Evolutionary conservation across 2,113 vertebrate genomes (phyloP).

Genomic region (Tragelaphus scriptus): DNA sequence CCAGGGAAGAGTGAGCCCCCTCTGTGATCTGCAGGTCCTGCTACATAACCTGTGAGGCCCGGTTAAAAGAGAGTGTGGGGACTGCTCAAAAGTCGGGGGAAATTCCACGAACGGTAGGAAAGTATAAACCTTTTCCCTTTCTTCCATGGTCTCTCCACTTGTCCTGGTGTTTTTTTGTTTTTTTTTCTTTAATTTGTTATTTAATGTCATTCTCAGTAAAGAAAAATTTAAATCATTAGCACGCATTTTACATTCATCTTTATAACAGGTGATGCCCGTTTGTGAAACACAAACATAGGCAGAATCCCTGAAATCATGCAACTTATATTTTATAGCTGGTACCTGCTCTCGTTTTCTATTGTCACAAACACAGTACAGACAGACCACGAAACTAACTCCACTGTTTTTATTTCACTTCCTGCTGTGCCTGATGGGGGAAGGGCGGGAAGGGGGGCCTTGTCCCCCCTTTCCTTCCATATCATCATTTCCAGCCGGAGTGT

Average conservation of each 20-base stretch:
- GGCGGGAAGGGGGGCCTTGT: background rate
- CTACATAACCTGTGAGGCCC: background rate
- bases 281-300: background rate
- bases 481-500: no score
- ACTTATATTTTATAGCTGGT: rapidly evolving
- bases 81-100: background rate
- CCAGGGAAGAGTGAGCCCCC: background rate
- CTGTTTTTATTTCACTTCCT: background rate
- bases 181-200: no score
- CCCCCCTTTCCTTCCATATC: background rate
- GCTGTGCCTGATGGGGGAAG: background rate
- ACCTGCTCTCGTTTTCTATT: rapidly evolving
- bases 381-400: rapidly evolving
- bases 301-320: rapidly evolving
- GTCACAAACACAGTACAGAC: no score
- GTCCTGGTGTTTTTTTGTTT: background rate
- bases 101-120: rapidly evolving
- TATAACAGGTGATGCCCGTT: rapidly evolving
- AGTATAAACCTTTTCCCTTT: background rate
- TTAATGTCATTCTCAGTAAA: background rate
- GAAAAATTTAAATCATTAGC: background rate
- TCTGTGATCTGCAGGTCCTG: background rate
- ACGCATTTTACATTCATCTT: background rate
- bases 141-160: no score
- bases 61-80: rapidly evolving